phyloP scores from a whole-genome alignment of 2,113 vertebrate species.

The Donacobius atricapilla region DNA sequence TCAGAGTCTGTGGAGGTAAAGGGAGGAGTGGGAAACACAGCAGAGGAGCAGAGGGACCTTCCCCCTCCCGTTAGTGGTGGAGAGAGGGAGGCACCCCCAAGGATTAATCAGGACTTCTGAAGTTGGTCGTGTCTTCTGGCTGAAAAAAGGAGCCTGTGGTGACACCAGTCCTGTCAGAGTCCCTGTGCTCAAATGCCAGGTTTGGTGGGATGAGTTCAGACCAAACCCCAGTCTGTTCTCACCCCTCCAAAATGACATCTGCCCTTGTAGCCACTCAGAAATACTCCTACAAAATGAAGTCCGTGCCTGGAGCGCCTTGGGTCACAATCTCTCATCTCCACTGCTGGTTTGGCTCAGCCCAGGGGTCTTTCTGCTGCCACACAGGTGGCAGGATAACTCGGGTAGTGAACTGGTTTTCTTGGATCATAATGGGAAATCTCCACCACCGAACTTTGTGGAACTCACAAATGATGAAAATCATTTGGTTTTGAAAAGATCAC shows the following conservation, averaged over 20 bases:
- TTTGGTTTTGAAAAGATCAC: background rate
- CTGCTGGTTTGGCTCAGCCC: background rate
- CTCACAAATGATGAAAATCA: background rate
- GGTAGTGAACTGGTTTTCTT: background rate
- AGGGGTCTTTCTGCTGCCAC: background rate
- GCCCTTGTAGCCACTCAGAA: background rate
- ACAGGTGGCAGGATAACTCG: background rate
- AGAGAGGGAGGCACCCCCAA: background rate
- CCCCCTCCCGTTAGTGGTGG: background rate
- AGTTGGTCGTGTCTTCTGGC: background rate
- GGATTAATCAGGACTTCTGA: background rate
- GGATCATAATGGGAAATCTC: background rate
- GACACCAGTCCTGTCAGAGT: background rate
- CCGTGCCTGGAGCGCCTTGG: background rate
- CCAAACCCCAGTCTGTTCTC: background rate
- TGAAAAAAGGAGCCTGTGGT: background rate
- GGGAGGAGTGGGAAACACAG: background rate
- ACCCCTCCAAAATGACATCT: background rate
- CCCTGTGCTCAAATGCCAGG: background rate
- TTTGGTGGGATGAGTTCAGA: background rate
- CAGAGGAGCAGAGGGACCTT: background rate
- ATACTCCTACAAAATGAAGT: background rate
- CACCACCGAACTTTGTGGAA: background rate
- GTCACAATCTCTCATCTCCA: background rate
- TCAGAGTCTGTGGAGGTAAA: conserved; percentile 79